Conservation (phyloP, 2,888 invertebrate species). For the Thereva unica region DNA sequence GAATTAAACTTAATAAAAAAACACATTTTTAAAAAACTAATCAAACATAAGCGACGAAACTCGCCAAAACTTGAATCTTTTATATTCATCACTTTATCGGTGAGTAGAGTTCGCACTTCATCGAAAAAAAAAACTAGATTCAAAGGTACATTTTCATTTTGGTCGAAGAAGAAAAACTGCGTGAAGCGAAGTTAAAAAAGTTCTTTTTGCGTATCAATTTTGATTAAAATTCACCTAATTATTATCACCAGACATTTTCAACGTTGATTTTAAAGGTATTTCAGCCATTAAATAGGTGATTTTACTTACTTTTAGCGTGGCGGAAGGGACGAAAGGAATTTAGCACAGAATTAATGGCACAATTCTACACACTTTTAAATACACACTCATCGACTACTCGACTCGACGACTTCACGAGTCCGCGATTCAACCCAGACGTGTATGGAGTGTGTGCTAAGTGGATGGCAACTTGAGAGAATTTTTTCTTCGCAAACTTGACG, state of each 20-base stretch:
- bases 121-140: too few species aligned
- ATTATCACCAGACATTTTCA: neutral
- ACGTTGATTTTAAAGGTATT: neutral
- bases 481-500: conserved; percentile 23
- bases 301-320: conserved; percentile 46
- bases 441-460: conserved; percentile 17
- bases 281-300: conserved; percentile 36
- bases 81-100: too few species aligned
- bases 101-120: too few species aligned
- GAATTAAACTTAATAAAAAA: too few species aligned
- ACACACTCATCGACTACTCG: conserved; percentile 42
- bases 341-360: conserved; percentile 47
- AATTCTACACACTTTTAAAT: conserved; percentile 48
- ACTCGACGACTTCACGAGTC: conserved; percentile 28
- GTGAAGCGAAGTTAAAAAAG: too few species aligned
- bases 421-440: conserved; percentile 37
- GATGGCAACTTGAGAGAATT: conserved; percentile 32
- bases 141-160: too few species aligned
- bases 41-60: too few species aligned
- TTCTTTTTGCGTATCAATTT: too few species aligned
- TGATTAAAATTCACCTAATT: neutral
- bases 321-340: conserved; percentile 47
- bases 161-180: too few species aligned
- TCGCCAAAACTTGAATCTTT: too few species aligned
- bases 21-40: too few species aligned